Conservation (phyloP, 2,888 invertebrate genomes). For the Yponomeuta plumbellus region DNA sequence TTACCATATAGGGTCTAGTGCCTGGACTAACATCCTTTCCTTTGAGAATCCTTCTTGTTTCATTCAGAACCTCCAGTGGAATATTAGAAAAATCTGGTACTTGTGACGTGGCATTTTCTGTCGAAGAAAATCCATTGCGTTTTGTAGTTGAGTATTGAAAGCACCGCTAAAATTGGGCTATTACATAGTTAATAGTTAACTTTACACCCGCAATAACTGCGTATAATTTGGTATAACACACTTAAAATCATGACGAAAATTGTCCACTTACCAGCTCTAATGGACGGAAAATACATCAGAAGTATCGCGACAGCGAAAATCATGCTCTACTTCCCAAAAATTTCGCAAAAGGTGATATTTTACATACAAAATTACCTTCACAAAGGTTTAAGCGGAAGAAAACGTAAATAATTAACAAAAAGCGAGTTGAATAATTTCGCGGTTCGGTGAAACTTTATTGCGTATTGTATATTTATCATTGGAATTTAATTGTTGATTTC, state of each 20-base stretch:
- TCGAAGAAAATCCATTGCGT: not conserved
- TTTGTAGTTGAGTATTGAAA: too few relatives aligned
- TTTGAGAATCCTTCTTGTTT: slow-evolving; percentile 43
- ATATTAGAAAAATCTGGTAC: not conserved
- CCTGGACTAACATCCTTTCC: slow-evolving; percentile 39
- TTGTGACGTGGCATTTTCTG: not conserved
- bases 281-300: not conserved
- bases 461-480: slow-evolving; percentile 17
- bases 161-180: too few relatives aligned
- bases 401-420: slow-evolving; percentile 8
- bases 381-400: slow-evolving; percentile 12
- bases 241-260: not conserved
- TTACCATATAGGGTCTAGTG: slow-evolving; percentile 56
- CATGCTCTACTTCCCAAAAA: slow-evolving; percentile 7
- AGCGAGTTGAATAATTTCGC: slow-evolving; percentile 21
- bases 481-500: slow-evolving; percentile 1
- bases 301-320: not conserved
- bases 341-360: not conserved
- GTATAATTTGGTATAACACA: not conserved
- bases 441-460: slow-evolving; percentile 19
- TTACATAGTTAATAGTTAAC: too few relatives aligned
- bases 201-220: too few relatives aligned
- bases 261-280: slow-evolving; percentile 14
- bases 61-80: not conserved
- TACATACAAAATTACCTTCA: slow-evolving; percentile 2